These are phyloP conservation scores for Neolamprologus caudopunctatus DNA, from an alignment of 2,113 vertebrate species.

Conservation along the genomic window DNA sequence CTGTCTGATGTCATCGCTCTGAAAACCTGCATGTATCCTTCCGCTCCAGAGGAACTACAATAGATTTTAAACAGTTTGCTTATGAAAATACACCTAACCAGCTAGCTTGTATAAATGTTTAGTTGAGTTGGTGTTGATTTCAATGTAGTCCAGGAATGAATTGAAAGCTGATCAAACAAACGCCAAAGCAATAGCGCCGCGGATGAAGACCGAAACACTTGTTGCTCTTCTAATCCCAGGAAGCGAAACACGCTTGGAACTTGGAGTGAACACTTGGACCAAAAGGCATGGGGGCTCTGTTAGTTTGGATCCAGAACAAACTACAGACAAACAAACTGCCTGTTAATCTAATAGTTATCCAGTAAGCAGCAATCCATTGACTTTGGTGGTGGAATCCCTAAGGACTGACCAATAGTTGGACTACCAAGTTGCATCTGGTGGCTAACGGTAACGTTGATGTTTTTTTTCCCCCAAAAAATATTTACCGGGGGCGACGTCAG, in stretches of 20 bases:
- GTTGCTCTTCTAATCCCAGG: conserved; percentile 72
- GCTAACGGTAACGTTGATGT: conserved; percentile 40
- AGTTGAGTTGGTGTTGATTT: rapidly evolving
- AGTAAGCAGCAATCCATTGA: neutral
- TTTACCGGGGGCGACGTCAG: conserved; percentile 52
- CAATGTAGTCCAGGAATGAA: rapidly evolving
- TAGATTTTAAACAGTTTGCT: neutral
- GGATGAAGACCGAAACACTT: conserved; percentile 68
- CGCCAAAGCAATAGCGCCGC: conserved; percentile 33
- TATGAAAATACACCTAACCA: rapidly evolving
- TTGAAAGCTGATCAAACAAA: neutral
- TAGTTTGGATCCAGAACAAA: neutral
- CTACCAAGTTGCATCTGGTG: neutral
- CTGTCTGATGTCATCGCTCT: conserved; percentile 85
- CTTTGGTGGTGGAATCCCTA: neutral
- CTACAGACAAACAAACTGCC: neutral
- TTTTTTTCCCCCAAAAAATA: conserved; percentile 5
- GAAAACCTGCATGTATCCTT: conserved; percentile 47
- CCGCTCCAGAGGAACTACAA: conserved; percentile 45
- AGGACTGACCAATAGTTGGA: neutral
- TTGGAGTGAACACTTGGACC: conserved; percentile 33
- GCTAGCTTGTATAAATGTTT: rapidly evolving
- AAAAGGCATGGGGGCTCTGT: conserved; percentile 23
- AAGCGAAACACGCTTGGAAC: conserved; percentile 74
- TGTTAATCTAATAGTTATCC: neutral